These are phyloP conservation scores for Omphaloscelis lunosa DNA, from an alignment of 2,888 invertebrate genomes.

Conservation along the genomic window DNA sequence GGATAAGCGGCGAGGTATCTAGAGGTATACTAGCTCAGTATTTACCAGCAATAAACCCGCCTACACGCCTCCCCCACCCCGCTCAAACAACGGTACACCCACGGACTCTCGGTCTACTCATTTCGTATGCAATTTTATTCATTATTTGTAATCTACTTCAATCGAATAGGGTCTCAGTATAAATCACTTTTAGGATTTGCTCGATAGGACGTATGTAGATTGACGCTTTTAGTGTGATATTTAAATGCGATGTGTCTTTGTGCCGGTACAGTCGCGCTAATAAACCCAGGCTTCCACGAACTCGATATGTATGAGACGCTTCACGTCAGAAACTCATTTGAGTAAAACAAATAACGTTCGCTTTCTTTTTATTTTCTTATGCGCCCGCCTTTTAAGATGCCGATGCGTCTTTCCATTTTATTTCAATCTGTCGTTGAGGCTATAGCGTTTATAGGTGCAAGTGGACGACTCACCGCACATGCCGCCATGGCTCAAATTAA, in stretches of 20 bases:
- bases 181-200: slow-evolving; percentile 90
- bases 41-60: slow-evolving; percentile 85
- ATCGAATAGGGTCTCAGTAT: slow-evolving; percentile 89
- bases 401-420: slow-evolving; percentile 79
- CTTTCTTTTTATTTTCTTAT: slow-evolving; percentile 83
- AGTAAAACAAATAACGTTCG: slow-evolving; percentile 86
- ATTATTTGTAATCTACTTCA: slow-evolving; percentile 91
- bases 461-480: slow-evolving; percentile 59
- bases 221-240: slow-evolving; percentile 89
- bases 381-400: slow-evolving; percentile 81
- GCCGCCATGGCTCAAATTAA: slow-evolving; percentile 59
- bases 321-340: slow-evolving; percentile 88
- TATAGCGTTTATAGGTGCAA: slow-evolving; percentile 61
- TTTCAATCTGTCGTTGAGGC: slow-evolving; percentile 75
- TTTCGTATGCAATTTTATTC: slow-evolving; percentile 91
- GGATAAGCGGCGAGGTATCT: slow-evolving; percentile 69
- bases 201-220: slow-evolving; percentile 89
- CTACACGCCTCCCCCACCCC: slow-evolving; percentile 73
- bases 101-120: slow-evolving; percentile 87
- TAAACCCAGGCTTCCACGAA: slow-evolving; percentile 82
- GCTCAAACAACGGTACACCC: slow-evolving; percentile 86
- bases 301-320: slow-evolving; percentile 80
- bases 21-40: slow-evolving; percentile 73
- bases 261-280: slow-evolving; percentile 82
- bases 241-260: slow-evolving; percentile 87